phyloP scores from a whole-genome alignment of 2,113 vertebrate species.

The Barnardius zonarius region DNA sequence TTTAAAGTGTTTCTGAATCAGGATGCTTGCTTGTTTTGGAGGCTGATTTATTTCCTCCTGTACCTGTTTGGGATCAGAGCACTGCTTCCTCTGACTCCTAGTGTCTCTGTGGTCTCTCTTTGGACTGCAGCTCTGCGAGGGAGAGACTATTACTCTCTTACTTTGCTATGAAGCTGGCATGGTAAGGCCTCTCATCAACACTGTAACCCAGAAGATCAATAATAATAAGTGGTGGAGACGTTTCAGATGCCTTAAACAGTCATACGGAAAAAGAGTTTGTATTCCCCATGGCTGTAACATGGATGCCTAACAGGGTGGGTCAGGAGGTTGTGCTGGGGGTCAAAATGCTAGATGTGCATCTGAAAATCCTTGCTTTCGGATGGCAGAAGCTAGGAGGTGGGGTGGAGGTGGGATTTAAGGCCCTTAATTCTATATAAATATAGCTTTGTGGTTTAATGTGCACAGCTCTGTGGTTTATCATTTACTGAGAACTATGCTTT shows the following conservation, averaged over 20 bases:
- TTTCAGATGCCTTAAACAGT: conserved; percentile 26
- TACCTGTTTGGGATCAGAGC: conserved; percentile 36
- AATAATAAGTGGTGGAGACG: neutral
- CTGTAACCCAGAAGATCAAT: conserved; percentile 1
- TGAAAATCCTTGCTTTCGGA: conserved; percentile 17
- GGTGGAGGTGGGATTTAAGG: conserved; percentile 41
- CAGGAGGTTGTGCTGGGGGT: neutral
- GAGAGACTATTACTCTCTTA: neutral
- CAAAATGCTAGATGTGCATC: neutral
- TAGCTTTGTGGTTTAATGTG: conserved; percentile 70
- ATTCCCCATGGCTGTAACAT: neutral
- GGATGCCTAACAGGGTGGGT: neutral
- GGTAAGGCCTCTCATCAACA: neutral
- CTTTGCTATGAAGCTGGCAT: neutral
- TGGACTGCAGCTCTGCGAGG: neutral
- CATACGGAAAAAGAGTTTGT: conserved; percentile 5
- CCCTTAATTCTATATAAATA: conserved; percentile 50
- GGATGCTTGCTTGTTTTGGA: conserved; percentile 32
- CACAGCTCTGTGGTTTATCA: conserved; percentile 79
- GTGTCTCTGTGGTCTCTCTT: conserved; percentile 2
- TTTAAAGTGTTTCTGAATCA: neutral
- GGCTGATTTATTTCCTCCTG: conserved; percentile 42
- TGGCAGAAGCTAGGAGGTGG: neutral
- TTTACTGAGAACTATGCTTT: conserved; percentile 81
- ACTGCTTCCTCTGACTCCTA: conserved; percentile 27